phyloP scores from a whole-genome alignment of 2,113 vertebrate genomes.

The Gambusia affinis region DNA sequence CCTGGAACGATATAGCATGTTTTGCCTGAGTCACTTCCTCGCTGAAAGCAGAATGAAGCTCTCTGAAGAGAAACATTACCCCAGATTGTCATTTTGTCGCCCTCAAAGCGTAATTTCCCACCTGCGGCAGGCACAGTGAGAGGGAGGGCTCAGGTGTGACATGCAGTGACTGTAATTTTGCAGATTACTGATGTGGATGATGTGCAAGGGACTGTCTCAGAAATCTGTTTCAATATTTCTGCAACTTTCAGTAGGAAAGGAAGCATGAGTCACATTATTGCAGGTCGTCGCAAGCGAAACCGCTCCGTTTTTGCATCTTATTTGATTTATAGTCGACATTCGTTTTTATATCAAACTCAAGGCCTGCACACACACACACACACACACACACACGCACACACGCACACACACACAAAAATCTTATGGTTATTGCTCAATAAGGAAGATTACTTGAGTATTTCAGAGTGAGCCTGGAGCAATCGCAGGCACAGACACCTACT shows the following conservation, averaged over 20 bases:
- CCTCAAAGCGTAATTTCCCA: conserved; percentile 30
- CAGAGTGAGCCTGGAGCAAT: conserved; percentile 13
- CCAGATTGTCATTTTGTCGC: conserved; percentile 28
- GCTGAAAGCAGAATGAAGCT: conserved; percentile 11
- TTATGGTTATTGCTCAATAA: conserved; percentile 20
- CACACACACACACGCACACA: background rate
- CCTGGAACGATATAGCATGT: background rate
- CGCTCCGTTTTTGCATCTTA: conserved; percentile 10
- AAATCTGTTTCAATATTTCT: conserved; percentile 7
- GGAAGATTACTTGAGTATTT: conserved; percentile 33
- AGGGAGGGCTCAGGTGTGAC: conserved; percentile 35
- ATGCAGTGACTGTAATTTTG: conserved; percentile 23
- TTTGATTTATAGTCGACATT: background rate
- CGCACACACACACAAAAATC: background rate
- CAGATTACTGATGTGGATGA: conserved; percentile 19
- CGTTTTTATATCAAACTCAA: background rate
- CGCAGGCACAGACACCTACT: conserved; percentile 1
- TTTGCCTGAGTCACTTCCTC: conserved; percentile 21
- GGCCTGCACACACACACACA: background rate
- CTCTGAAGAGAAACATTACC: conserved; percentile 5
- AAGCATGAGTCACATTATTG: conserved; percentile 4
- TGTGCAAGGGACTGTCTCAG: background rate
- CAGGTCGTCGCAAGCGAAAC: conserved; percentile 11
- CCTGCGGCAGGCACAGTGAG: conserved; percentile 26
- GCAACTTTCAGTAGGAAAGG: conserved; percentile 2